Percentiles rank a stretch among this genome's conserved stretches.
Conservation (phyloP, 2,797 vertebrate genomes). For the Adrianichthys oophorus region DNA sequence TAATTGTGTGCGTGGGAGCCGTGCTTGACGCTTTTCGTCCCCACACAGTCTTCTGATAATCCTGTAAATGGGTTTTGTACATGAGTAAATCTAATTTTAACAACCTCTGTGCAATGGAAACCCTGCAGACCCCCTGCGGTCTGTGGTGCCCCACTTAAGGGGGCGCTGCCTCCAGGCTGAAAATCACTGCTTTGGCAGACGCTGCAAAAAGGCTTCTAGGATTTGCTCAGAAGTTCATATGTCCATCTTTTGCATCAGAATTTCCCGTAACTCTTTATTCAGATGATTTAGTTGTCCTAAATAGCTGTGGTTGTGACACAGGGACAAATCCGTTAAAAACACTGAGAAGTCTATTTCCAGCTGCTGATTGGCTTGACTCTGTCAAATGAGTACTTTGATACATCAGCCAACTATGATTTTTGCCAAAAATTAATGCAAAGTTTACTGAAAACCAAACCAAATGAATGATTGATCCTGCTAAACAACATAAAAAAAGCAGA, state of each 20-base stretch:
- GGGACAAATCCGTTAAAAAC: too few relatives aligned
- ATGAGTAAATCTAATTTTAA: background rate
- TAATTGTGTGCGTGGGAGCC: background rate
- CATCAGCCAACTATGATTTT: too few relatives aligned
- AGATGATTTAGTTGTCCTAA: too few relatives aligned
- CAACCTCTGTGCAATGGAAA: background rate
- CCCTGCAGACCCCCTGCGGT: background rate
- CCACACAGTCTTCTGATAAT: conserved; percentile 1
- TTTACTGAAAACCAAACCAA: too few relatives aligned
- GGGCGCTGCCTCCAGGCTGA: background rate
- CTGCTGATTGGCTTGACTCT: too few relatives aligned
- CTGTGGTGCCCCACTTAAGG: background rate
- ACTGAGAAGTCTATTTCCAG: too few relatives aligned
- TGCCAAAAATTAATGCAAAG: too few relatives aligned
- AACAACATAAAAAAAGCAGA: too few relatives aligned
- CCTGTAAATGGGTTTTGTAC: conserved; percentile 1
- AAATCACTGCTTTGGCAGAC: background rate
- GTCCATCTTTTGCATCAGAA: background rate
- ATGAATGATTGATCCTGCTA: too few relatives aligned
- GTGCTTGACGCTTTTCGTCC: background rate
- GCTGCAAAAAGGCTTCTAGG: background rate
- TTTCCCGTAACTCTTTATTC: background rate
- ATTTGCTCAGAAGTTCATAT: background rate
- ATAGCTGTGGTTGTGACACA: too few relatives aligned
- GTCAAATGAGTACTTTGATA: too few relatives aligned